These are phyloP conservation scores for Sebastes jordani DNA, from an alignment of 2,797 vertebrate species.

Conservation along the genomic window DNA sequence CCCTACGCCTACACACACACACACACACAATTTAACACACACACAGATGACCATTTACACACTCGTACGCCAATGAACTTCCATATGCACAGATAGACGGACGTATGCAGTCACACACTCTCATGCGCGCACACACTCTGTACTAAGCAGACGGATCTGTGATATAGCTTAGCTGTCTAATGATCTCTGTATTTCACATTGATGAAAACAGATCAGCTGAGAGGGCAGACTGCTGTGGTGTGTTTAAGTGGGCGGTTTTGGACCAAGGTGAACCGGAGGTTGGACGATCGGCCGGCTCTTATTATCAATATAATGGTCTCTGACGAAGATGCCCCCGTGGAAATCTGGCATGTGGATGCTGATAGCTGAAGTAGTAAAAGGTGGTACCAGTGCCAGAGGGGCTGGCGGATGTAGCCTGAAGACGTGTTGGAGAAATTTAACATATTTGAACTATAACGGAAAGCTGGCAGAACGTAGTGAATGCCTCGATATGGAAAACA, in stretches of 20 bases:
- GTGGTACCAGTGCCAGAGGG: conserved; percentile 7
- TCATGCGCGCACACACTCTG: conserved; percentile 14
- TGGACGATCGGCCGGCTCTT: conserved; percentile 62
- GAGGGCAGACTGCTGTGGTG: conserved; percentile 66
- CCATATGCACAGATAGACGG: conserved; percentile 63
- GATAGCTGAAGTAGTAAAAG: conserved; percentile 41
- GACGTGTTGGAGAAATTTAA: neutral
- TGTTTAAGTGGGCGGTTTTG: conserved; percentile 76
- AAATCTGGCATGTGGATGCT: conserved; percentile 53
- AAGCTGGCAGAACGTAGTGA: neutral
- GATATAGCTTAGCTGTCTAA: conserved; percentile 78
- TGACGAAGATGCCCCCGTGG: conserved; percentile 64
- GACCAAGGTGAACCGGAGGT: conserved; percentile 74
- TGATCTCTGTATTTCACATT: conserved; percentile 78
- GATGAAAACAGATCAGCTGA: conserved; percentile 81
- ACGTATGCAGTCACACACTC: conserved; percentile 44
- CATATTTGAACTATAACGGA: neutral
- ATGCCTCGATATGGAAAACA: neutral
- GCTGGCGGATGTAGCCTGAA: neutral
- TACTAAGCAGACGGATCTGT: conserved; percentile 62
- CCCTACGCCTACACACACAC: conserved; percentile 71
- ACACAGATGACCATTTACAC: conserved; percentile 75
- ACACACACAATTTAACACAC: conserved; percentile 58
- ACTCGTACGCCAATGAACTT: conserved; percentile 59
- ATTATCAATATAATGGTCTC: conserved; percentile 68